A percentile compares a stretch with the other conserved stretches of the same genome.
Conservation (phyloP, 2,888 invertebrate genomes). For the Lamproptera curius region DNA sequence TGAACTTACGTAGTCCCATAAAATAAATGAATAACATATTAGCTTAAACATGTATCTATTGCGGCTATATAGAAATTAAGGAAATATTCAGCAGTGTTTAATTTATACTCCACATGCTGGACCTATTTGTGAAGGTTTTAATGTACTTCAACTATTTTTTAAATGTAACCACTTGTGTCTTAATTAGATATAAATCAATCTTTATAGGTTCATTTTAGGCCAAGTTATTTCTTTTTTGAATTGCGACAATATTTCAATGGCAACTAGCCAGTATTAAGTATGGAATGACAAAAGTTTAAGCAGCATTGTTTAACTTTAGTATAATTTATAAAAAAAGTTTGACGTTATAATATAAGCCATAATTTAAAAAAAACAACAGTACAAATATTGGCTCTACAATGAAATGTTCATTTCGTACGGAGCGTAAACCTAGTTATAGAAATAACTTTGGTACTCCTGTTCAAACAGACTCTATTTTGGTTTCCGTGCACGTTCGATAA, state of each 20-base stretch:
- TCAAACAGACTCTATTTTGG: constrained; percentile 18
- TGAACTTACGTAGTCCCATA: no score
- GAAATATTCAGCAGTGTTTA: no score
- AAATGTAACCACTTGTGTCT: no score
- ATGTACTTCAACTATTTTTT: no score
- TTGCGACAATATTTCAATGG: constrained; percentile 9
- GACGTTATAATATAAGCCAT: constrained; percentile 9
- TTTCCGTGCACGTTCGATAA: constrained; percentile 20
- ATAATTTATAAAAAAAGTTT: neutral
- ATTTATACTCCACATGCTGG: no score
- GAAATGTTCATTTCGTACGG: neutral
- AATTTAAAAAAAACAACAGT: constrained; percentile 4
- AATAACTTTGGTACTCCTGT: constrained; percentile 1
- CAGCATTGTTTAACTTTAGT: constrained; percentile 11
- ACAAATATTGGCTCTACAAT: neutral
- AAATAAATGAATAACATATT: no score
- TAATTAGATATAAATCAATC: no score
- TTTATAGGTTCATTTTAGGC: no score
- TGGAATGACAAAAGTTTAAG: constrained; percentile 16
- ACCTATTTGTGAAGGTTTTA: no score
- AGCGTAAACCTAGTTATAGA: neutral
- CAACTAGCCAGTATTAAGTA: constrained; percentile 14
- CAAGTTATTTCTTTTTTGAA: no score
- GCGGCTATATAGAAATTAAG: no score
- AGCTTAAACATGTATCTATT: no score